These are phyloP conservation scores for Druon quercuslanigerum DNA, from an alignment of 1,140 invertebrate species.

Conservation along the genomic window DNA sequence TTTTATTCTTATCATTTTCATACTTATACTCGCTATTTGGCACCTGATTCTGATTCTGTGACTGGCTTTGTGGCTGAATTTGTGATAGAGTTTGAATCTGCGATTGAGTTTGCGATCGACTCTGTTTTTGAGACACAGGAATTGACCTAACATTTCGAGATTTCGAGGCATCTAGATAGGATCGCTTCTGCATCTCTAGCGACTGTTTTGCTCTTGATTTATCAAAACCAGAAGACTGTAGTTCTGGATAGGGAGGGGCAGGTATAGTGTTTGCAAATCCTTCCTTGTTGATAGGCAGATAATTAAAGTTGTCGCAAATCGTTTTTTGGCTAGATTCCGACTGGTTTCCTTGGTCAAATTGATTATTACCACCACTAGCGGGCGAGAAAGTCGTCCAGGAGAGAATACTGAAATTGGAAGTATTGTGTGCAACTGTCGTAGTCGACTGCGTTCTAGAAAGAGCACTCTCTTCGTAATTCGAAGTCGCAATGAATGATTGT, in stretches of 20 bases:
- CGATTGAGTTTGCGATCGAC: slow-evolving; percentile 13
- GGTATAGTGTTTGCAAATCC: slow-evolving; percentile 45
- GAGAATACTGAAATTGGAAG: slow-evolving; percentile 72
- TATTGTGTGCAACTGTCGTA: slow-evolving; percentile 70
- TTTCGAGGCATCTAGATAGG: slow-evolving; percentile 60
- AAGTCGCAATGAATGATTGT: slow-evolving; percentile 57
- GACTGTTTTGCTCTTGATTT: slow-evolving; percentile 60
- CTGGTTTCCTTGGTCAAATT: slow-evolving; percentile 62
- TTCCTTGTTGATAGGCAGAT: slow-evolving; percentile 67
- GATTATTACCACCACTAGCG: slow-evolving; percentile 54
- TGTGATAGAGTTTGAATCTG: slow-evolving; percentile 6
- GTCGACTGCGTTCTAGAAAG: slow-evolving; percentile 63
- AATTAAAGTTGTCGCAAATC: slow-evolving; percentile 69
- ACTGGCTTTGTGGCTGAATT: not conserved
- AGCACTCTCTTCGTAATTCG: slow-evolving; percentile 66
- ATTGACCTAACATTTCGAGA: slow-evolving; percentile 57
- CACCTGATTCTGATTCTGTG: slow-evolving; percentile 31
- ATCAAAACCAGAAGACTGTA: slow-evolving; percentile 52
- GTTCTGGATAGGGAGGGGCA: slow-evolving; percentile 40
- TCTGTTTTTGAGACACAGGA: slow-evolving; percentile 50
- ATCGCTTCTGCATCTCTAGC: slow-evolving; percentile 59
- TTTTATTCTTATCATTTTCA: slow-evolving; percentile 60
- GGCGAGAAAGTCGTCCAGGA: slow-evolving; percentile 74
- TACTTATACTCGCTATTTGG: slow-evolving; percentile 59
- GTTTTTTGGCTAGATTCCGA: slow-evolving; percentile 63